Evolutionary conservation across 2,113 vertebrate genomes (phyloP).

Genomic region (Gobio gobio): DNA sequence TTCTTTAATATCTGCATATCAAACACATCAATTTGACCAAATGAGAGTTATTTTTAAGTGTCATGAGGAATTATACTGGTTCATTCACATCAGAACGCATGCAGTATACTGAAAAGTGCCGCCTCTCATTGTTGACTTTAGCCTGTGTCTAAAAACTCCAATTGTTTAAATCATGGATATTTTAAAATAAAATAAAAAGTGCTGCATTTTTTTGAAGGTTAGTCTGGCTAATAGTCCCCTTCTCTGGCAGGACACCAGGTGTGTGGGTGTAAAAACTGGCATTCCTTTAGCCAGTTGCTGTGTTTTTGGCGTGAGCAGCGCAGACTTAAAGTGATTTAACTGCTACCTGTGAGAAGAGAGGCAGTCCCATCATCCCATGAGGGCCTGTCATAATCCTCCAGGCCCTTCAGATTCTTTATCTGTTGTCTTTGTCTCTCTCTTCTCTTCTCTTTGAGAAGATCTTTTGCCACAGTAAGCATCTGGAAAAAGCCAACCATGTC

Average conservation of each 20-base stretch:
- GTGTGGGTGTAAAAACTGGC: conserved; percentile 51
- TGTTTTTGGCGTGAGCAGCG: conserved; percentile 64
- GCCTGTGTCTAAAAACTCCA: conserved; percentile 56
- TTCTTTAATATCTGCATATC: conserved; percentile 51
- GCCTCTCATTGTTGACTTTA: conserved; percentile 59
- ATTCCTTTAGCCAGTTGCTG: conserved; percentile 56
- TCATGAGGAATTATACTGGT: conserved; percentile 3
- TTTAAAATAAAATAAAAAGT: conserved; percentile 73
- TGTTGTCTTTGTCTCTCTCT: conserved; percentile 13
- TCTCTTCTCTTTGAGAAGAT: conserved; percentile 53
- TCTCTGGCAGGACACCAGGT: conserved; percentile 60
- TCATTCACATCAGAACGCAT: neutral
- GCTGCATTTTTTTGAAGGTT: conserved; percentile 63
- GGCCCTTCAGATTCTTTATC: conserved; percentile 31
- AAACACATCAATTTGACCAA: conserved; percentile 43
- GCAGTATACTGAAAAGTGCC: conserved; percentile 1
- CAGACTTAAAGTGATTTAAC: conserved; percentile 62
- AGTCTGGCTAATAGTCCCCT: conserved; percentile 66
- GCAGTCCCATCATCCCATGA: conserved; percentile 40
- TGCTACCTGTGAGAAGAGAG: conserved; percentile 58
- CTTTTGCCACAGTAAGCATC: conserved; percentile 63
- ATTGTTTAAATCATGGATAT: conserved; percentile 74
- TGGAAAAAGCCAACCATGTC: conserved; percentile 68
- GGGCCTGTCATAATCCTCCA: conserved; percentile 40
- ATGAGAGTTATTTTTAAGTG: conserved; percentile 26